Conservation (phyloP, 2,888 invertebrate genomes). For the Xestobium rufovillosum region DNA sequence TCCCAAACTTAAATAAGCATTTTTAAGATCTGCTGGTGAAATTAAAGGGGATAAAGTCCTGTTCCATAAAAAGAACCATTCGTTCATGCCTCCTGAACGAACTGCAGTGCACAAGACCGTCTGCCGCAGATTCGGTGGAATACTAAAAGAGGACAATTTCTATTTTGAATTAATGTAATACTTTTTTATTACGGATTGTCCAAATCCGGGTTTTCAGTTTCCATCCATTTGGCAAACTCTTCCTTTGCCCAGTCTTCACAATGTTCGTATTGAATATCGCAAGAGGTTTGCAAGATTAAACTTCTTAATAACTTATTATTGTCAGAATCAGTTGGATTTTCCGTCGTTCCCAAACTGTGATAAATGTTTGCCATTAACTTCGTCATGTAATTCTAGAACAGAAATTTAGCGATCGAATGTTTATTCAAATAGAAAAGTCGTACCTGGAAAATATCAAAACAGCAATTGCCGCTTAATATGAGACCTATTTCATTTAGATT, state of each 20-base stretch:
- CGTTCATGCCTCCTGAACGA: constrained; percentile 53
- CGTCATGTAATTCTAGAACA: constrained; percentile 29
- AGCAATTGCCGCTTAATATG: too few species aligned
- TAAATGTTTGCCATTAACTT: constrained; percentile 37
- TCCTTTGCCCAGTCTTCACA: constrained; percentile 49
- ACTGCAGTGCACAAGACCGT: constrained; percentile 58
- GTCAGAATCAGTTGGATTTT: constrained; percentile 45
- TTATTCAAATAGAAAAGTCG: too few species aligned
- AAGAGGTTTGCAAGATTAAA: constrained; percentile 53
- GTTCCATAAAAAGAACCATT: constrained; percentile 65
- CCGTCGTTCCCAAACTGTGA: constrained; percentile 47
- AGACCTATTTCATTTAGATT: constrained; percentile 51
- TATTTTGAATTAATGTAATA: not conserved
- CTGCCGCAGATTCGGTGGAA: constrained; percentile 57
- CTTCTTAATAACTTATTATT: constrained; percentile 52
- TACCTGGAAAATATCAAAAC: too few species aligned
- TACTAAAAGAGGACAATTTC: constrained; percentile 42
- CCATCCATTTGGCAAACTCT: constrained; percentile 42
- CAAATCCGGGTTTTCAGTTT: constrained; percentile 32
- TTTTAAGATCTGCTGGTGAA: constrained; percentile 47
- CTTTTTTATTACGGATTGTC: constrained; percentile 33
- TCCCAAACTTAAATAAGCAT: constrained; percentile 46
- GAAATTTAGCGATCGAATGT: too few species aligned
- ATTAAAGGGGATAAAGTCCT: constrained; percentile 53
- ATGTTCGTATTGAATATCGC: constrained; percentile 47